A percentile compares a stretch with the other conserved stretches of the same genome.
These are phyloP conservation scores for Nymphalis polychloros DNA, from an alignment of 2,888 invertebrate genomes.

Conservation along the genomic window DNA sequence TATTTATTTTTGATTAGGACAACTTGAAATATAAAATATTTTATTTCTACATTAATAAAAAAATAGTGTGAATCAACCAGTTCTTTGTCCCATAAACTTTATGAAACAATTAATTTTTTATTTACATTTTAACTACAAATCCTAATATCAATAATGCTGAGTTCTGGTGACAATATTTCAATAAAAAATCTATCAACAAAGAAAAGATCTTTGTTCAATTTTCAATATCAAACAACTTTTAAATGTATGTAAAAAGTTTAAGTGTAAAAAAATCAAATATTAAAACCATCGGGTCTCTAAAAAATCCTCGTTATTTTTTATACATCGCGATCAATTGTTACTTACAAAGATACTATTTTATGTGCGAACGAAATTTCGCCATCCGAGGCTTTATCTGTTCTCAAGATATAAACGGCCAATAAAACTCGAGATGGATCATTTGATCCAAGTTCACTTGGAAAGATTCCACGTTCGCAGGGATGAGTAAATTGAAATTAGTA, in stretches of 20 bases:
- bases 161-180: too few relatives aligned
- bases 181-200: too few relatives aligned
- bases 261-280: neutral
- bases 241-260: neutral
- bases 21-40: too few relatives aligned
- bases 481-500: constrained; percentile 42
- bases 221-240: neutral
- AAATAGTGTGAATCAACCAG: too few relatives aligned
- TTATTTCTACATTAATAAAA: too few relatives aligned
- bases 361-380: constrained; percentile 17
- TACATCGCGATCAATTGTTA: constrained; percentile 22
- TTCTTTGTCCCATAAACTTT: too few relatives aligned
- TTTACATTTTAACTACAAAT: too few relatives aligned
- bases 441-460: constrained; percentile 36
- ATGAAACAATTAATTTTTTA: too few relatives aligned
- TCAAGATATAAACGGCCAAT: constrained; percentile 45
- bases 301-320: constrained; percentile 13
- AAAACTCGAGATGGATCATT: constrained; percentile 46
- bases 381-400: constrained; percentile 39
- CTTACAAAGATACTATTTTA: constrained; percentile 24
- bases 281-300: neutral
- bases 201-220: neutral
- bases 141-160: too few relatives aligned
- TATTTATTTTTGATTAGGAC: too few relatives aligned
- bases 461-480: constrained; percentile 41